Conservation (phyloP, 2,113 vertebrate species). For the Leptodactylus fuscus region DNA sequence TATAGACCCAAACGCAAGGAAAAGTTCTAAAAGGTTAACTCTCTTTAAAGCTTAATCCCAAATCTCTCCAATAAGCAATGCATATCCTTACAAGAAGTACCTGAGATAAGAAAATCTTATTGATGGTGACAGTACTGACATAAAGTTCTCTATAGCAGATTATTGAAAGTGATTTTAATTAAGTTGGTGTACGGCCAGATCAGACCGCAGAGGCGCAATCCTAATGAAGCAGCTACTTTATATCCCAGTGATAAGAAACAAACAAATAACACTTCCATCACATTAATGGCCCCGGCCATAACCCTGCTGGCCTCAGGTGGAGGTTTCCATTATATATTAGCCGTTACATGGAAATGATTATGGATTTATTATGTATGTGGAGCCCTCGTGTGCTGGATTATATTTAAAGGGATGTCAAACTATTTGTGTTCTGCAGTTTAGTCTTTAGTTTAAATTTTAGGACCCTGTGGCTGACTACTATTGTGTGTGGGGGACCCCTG, state of each 20-base stretch:
- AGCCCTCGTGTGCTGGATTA: not conserved
- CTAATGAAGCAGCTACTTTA: conserved; percentile 44
- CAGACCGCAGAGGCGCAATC: conserved; percentile 5
- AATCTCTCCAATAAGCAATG: conserved; percentile 30
- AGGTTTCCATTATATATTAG: not conserved
- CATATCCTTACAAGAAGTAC: conserved; percentile 51
- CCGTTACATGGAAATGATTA: not conserved
- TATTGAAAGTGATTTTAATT: conserved; percentile 54
- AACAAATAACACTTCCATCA: conserved; percentile 12
- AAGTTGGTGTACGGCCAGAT: conserved; percentile 45
- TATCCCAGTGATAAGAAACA: conserved; percentile 25
- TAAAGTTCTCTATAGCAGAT: conserved; percentile 26
- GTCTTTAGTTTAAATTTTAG: no score
- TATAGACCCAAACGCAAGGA: not conserved
- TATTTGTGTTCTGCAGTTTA: no score
- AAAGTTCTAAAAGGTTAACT: not conserved
- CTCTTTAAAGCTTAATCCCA: not conserved
- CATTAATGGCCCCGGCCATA: not conserved
- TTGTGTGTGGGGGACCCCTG: no score
- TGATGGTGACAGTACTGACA: conserved; percentile 56
- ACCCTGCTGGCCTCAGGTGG: not conserved
- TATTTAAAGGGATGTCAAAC: not conserved
- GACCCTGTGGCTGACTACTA: no score
- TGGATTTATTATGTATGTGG: not conserved
- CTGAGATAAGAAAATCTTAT: conserved; percentile 40